Conservation (phyloP, 2,113 vertebrate species). For the Camelus dromedarius region DNA sequence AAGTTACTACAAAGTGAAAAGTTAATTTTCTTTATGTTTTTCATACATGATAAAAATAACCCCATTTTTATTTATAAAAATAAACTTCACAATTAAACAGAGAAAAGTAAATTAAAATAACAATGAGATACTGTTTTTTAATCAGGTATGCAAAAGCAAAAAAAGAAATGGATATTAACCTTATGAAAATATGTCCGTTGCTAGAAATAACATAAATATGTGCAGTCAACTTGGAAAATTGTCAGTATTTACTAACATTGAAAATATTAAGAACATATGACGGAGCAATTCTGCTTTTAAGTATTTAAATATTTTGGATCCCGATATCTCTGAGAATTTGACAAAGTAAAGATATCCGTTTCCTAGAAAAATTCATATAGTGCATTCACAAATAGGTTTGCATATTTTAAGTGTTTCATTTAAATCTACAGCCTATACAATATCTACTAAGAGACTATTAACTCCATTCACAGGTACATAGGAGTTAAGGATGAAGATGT, state of each 20-base stretch:
- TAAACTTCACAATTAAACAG: neutral
- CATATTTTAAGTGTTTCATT: neutral
- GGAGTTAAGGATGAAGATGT: neutral
- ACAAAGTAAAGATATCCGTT: neutral
- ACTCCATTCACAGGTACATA: neutral
- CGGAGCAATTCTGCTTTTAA: neutral
- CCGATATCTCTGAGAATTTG: neutral
- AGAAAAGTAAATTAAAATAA: neutral
- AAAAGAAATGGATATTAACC: neutral
- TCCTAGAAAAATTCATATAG: neutral
- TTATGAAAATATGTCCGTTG: neutral
- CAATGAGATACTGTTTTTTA: neutral
- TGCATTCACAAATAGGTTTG: neutral
- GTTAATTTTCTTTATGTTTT: neutral
- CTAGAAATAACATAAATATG: neutral
- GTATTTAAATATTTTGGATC: neutral
- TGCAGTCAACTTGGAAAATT: neutral
- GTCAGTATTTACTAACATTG: neutral
- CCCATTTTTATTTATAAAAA: no score
- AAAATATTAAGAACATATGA: neutral
- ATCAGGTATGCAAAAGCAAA: neutral
- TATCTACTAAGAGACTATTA: neutral
- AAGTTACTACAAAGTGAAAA: neutral
- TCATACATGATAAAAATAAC: neutral
- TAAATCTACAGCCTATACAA: neutral